A percentile compares a stretch with the other conserved stretches of the same genome.
These are phyloP conservation scores for Tragelaphus oryx DNA, from an alignment of 2,797 vertebrate species.

Conservation along the genomic window DNA sequence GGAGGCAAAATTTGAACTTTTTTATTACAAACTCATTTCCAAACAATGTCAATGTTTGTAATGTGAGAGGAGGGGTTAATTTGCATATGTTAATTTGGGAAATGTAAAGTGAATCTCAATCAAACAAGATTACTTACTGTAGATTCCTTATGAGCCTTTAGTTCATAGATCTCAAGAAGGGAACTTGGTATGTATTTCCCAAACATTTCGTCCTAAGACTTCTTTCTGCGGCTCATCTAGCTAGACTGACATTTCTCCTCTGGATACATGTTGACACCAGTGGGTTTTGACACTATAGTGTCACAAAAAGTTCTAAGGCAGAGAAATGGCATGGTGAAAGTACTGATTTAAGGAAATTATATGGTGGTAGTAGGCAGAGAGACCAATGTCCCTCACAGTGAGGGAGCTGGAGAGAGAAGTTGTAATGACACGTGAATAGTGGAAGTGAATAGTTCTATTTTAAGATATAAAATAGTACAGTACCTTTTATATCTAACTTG, in stretches of 20 bases:
- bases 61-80: not conserved
- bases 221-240: not conserved
- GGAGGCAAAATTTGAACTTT: not conserved
- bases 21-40: not conserved
- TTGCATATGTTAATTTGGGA: constrained; percentile 17
- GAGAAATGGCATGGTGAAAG: not conserved
- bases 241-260: not conserved
- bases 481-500: not conserved
- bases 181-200: not conserved
- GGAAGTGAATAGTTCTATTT: not conserved
- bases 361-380: not conserved
- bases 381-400: not conserved
- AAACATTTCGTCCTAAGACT: not conserved
- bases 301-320: not conserved
- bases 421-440: not conserved
- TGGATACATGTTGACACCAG: not conserved
- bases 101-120: not conserved
- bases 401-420: not conserved
- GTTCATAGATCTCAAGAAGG: not conserved
- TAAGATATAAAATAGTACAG: not conserved
- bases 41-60: not conserved
- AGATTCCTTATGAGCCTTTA: not conserved
- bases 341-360: not conserved
- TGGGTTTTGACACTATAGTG: not conserved
- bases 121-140: not conserved